phyloP scores from a whole-genome alignment of 2,888 invertebrate genomes.

The Acanthopleura granulata region DNA sequence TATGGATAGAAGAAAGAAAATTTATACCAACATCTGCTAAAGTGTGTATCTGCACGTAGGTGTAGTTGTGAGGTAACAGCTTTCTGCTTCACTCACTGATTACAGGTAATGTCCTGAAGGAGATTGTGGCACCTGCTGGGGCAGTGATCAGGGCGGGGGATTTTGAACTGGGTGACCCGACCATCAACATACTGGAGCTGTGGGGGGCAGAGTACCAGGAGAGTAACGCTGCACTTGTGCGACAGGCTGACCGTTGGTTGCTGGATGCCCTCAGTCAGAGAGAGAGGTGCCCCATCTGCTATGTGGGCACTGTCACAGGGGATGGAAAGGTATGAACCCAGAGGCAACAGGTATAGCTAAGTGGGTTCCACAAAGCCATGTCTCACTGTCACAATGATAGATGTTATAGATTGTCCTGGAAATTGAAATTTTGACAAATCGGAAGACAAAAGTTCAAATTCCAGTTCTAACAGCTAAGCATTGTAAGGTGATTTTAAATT shows the following conservation, averaged over 20 bases:
- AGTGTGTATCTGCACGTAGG: too few species aligned
- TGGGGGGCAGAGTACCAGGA: constrained; percentile 99
- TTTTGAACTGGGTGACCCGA: constrained; percentile 90
- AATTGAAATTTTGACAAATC: too few species aligned
- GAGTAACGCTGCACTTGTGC: constrained; percentile 89
- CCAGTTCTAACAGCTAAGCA: too few species aligned
- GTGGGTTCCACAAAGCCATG: too few species aligned
- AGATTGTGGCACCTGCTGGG: constrained; percentile 94
- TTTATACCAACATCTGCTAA: too few species aligned
- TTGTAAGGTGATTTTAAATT: too few species aligned
- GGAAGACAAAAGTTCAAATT: too few species aligned
- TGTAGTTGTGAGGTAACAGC: too few species aligned
- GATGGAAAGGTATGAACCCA: constrained; percentile 78
- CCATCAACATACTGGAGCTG: constrained; percentile 90
- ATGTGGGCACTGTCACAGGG: constrained; percentile 93
- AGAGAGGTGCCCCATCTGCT: constrained; percentile 92
- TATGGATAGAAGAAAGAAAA: too few species aligned
- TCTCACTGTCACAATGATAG: too few species aligned
- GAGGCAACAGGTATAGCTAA: too few species aligned
- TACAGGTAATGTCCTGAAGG: constrained; percentile 94
- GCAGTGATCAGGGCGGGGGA: constrained; percentile 88
- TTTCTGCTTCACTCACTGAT: constrained; percentile 17
- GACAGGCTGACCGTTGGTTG: constrained; percentile 75
- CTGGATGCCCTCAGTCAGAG: constrained; percentile 82
- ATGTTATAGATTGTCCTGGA: too few species aligned